phyloP scores from a whole-genome alignment of 2,888 invertebrate genomes.

The Hermodice carunculata region DNA sequence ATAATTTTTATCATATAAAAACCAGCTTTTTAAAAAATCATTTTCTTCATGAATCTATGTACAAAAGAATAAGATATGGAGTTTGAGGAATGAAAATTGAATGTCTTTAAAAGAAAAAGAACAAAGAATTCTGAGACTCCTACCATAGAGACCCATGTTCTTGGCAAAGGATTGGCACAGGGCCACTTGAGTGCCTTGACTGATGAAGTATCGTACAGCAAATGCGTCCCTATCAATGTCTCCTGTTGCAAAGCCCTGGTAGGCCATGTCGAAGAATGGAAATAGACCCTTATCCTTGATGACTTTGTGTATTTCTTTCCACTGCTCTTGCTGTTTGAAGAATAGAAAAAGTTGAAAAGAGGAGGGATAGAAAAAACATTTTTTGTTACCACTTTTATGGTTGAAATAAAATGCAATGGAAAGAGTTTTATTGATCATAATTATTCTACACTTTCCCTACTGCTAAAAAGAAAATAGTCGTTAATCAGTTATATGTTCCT shows the following conservation, averaged over 20 bases:
- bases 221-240: constrained; percentile 88
- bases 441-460: no score
- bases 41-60: background rate
- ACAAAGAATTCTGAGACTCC: constrained; percentile 20
- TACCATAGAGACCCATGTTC: constrained; percentile 91
- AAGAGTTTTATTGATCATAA: background rate
- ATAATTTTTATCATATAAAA: no score
- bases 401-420: background rate
- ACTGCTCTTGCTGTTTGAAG: constrained; percentile 83
- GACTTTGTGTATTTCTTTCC: constrained; percentile 87
- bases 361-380: no score
- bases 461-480: no score
- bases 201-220: constrained; percentile 88
- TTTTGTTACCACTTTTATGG: no score
- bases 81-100: background rate
- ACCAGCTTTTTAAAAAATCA: no score
- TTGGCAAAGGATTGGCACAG: constrained; percentile 97
- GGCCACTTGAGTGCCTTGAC: constrained; percentile 88
- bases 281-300: constrained; percentile 81
- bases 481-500: no score
- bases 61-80: background rate
- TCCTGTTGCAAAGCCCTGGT: constrained; percentile 80
- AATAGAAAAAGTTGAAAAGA: no score
- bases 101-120: constrained; percentile 14
- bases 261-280: constrained; percentile 98